A percentile compares a stretch with the other conserved stretches of the same genome.
These are phyloP conservation scores for Channallabes apus DNA, from an alignment of 2,797 vertebrate genomes.

Conservation along the genomic window DNA sequence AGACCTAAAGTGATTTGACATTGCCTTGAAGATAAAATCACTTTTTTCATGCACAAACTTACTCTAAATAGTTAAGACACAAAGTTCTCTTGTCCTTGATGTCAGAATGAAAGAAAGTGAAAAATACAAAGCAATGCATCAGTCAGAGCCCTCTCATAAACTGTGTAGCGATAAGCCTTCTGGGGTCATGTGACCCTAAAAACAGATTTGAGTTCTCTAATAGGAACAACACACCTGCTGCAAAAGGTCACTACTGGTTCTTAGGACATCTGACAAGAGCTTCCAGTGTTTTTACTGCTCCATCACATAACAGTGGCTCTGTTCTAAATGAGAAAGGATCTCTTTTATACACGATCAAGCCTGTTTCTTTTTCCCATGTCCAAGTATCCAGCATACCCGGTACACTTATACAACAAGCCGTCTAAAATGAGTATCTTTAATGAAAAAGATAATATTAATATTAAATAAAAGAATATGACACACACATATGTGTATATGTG, in stretches of 20 bases:
- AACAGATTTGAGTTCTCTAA: constrained; percentile 33
- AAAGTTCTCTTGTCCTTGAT: constrained; percentile 34
- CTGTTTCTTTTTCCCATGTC: background rate
- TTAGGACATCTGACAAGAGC: constrained; percentile 42
- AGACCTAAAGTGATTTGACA: constrained; percentile 23
- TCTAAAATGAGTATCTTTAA: background rate
- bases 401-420: background rate
- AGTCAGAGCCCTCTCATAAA: constrained; percentile 71
- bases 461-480: background rate
- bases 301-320: constrained; percentile 44
- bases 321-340: constrained; percentile 31
- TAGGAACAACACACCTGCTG: constrained; percentile 53
- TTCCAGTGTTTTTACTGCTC: constrained; percentile 39
- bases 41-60: constrained; percentile 8
- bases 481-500: background rate
- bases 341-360: constrained; percentile 16
- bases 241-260: constrained; percentile 48
- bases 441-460: background rate
- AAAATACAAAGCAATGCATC: constrained; percentile 58
- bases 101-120: constrained; percentile 35
- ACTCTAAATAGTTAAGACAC: constrained; percentile 32
- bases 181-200: constrained; percentile 35
- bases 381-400: constrained; percentile 3
- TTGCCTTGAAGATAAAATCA: constrained; percentile 8
- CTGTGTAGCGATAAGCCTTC: constrained; percentile 55